Base-by-base conservation (phyloP, 2,888 invertebrate genomes). In the Ligdia adustata region DNA sequence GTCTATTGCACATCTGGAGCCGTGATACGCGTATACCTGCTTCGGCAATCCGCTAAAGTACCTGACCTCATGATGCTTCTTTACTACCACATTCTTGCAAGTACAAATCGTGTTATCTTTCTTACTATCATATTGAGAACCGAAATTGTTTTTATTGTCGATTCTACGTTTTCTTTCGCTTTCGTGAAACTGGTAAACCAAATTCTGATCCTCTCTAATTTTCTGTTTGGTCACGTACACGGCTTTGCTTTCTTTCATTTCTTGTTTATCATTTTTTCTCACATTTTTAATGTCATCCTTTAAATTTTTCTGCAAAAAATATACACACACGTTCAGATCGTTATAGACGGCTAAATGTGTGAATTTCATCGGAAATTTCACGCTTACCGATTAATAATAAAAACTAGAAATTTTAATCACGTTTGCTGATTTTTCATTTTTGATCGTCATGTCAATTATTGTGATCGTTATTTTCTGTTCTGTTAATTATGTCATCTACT, bases 221-320 rank as follows among this genome's bases (percentile, higher is more conserved):
- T 58, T 58, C 6, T 54, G 60, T 51, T 66, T 74, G 1, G 64
- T 71, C 2, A 76, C 75, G 62, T 77, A 62, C 13, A 75, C 65
- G 47, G 61, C 74, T 65, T 72, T 78, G 52, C 56, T 72, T 38
- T 73, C 67, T 70, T 68, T 77, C 81, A 81, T 80, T 68, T 71
- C 72, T 64, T 49, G 42, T 42, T 72, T 75, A 72, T 72, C 80
- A 75, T 79, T 54, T 60, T 72, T 61, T 70, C 64, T 62, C 57
- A 55, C 48, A 48, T 45, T 42, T 47, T 47, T 42, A 2, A 6
- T 45, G 35, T 43, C 46, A 18, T 49, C 57, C 62, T 62, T 49
- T 44, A 56, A 55, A 44, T 28, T 7, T 31, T 43, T 34, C 45
- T 50, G 37, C 18, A 50, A 35, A 44, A 41, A 35, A 52, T 34